Percentiles rank a stretch among this genome's conserved stretches.
phyloP scores from a whole-genome alignment of 2,113 vertebrate species.

The Lagopus muta region DNA sequence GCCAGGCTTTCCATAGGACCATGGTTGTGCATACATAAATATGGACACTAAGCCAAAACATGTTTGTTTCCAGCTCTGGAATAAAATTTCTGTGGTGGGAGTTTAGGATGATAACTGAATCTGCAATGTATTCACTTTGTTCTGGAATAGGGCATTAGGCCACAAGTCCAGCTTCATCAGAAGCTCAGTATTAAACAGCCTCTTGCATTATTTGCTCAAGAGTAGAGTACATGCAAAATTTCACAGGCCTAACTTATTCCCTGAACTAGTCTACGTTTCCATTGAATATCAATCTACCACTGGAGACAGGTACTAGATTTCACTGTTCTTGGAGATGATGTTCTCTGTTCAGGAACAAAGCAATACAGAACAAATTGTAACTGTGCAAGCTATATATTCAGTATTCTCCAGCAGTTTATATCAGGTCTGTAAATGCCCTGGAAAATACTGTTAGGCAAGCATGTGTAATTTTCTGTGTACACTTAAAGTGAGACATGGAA shows the following conservation, averaged over 20 bases:
- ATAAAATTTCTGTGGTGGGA: neutral
- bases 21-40: accelerated
- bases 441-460: neutral
- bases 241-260: neutral
- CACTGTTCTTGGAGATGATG: neutral
- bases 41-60: neutral
- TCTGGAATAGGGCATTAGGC: neutral
- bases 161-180: neutral
- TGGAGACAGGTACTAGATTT: neutral
- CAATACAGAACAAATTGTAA: neutral
- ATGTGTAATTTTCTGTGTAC: neutral
- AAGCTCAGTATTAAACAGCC: neutral
- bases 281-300: neutral
- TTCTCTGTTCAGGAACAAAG: neutral
- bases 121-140: neutral
- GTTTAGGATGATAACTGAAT: neutral
- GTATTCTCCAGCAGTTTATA: neutral
- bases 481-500: neutral
- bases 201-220: neutral
- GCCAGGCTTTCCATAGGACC: neutral
- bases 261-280: neutral
- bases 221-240: neutral
- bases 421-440: neutral
- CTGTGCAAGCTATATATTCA: neutral
- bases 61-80: neutral